Base-by-base conservation (phyloP, 2,888 invertebrate genomes). In the Siphlonurus alternatus region DNA sequence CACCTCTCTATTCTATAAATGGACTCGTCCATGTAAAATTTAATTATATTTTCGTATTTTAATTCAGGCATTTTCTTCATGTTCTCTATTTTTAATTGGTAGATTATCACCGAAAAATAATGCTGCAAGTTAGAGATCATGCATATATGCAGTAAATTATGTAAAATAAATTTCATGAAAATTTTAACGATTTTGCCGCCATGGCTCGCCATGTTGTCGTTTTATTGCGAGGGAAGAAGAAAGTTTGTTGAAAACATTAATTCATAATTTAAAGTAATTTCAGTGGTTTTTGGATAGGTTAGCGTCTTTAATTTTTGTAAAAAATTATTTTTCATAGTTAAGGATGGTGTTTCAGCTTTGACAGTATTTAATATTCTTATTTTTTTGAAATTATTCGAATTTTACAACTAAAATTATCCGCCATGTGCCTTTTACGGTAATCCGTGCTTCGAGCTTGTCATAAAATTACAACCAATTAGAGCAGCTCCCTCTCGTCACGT, bases 401-500 rank as follows among this genome's bases (percentile, higher is more conserved):
- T 56, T 22, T 22, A 56, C n/a, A n/a, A 18, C n/a, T 56, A 56
- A 56, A 56, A 56, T 56, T 56, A n/a, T 56, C 56, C 56, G 56
- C 56, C 56, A 56, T 56, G 56, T 56, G 56, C 56, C 56, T 56
- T 5, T n/a, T 5, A 56, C 7, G n/a, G 56, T 3, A 7, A 56
- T 56, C 56, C 56, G 20, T n/a, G 5, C 15, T 56, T 56, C 56
- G n/a, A 56, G 56, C 56, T 22, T 5, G 19, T 56, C 56, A 56
- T 22, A 20, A 56, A 20, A n/a, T n/a, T 7, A n/a, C 19, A 53
- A 76, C 82, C 81, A 82, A 82, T 82, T 69, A 71, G 54, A 67
- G 63, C 53, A n/a, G 62, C 67, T 70, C 72, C 70, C 67, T 64
- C 68, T 67, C 70, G 74, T 77, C 82, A 82, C 82, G 81, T 82